Evolutionary conservation across 2,113 vertebrate genomes (phyloP), one percentile per base, ranked within the genome.

Genomic region (Hyperoodon ampullatus): DNA sequence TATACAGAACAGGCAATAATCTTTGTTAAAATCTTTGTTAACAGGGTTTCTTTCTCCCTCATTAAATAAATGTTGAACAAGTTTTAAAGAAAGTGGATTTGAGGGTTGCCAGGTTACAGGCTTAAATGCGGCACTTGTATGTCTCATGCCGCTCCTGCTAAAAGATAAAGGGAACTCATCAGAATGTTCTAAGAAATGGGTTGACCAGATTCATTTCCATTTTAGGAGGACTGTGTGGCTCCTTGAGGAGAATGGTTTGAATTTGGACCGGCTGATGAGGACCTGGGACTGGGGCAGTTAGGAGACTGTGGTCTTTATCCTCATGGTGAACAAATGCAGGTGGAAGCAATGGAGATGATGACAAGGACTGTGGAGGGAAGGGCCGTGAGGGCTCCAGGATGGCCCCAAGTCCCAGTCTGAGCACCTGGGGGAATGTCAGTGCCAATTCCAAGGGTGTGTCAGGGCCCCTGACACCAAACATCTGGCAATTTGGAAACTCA

Each of bases 41-140:
- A 23, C 19, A 39, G 4, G 78, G 11, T 42, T 72, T 78, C 55
- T 50, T 28, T 26, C 33, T 53, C 21, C 23, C 30, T 35, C n/a
- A 39, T 72, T 86, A 93, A 85, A 53, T 74, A 70, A 24, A 58
- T 26, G 30, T 30, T 61, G 83, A 88, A 47, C 14, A 65, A 61
- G 58, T 50, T 94, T 60, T 58, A 80, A 74, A 83, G 42, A 82
- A 66, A 63, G 39, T 44, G 50, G 4, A 44, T 33, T 58, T 50
- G 61, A 71, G 9, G 9, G 2, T 9, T 61, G 44, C 30, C n/a
- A 68, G 68, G 35, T 42, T 42, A 12, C 0, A 3, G 9, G 39
- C 47, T 3, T 8, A 86, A 35, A 11, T 5, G 26, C 26, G 2
- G 0, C 24, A 2, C 12, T 39, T 21, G 24, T 5, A 1, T 35